Evolutionary conservation across 1,140 invertebrate species (phyloP).

Genomic region (Aphaenogaster ashmeadi): DNA sequence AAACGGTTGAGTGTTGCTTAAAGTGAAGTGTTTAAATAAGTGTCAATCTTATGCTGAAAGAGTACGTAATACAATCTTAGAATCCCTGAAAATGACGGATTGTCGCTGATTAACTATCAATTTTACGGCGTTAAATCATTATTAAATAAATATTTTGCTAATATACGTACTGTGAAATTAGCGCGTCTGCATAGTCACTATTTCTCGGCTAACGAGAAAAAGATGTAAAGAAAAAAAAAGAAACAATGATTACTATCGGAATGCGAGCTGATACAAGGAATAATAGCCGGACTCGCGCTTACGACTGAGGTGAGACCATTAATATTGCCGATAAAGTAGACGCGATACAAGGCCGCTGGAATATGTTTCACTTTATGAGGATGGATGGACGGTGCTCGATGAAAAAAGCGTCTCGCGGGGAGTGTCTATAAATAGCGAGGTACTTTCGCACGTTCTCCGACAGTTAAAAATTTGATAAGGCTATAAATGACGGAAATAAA

Average conservation of each 20-base stretch:
- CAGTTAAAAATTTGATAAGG: conserved; percentile 19
- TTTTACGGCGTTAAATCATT: neutral
- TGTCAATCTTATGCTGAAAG: neutral
- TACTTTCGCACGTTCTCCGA: conserved; percentile 9
- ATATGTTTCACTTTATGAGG: conserved; percentile 72
- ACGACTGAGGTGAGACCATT: conserved; percentile 69
- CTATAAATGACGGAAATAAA: conserved; percentile 17
- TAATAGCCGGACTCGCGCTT: conserved; percentile 67
- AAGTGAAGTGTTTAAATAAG: neutral
- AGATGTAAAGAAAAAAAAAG: conserved; percentile 12
- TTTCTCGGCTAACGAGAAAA: conserved; percentile 24
- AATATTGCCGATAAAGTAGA: conserved; percentile 79
- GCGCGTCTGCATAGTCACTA: neutral
- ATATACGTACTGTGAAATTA: neutral
- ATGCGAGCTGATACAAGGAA: conserved; percentile 58
- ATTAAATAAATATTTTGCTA: conserved; percentile 11
- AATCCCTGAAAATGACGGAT: neutral
- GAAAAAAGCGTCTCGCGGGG: conserved; percentile 53
- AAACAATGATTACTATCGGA: conserved; percentile 66
- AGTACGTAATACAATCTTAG: neutral
- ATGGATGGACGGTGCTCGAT: conserved; percentile 60
- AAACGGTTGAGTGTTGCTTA: neutral
- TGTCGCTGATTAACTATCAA: neutral
- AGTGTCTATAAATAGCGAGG: conserved; percentile 70
- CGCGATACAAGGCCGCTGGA: conserved; percentile 64